Percentiles rank a stretch among this genome's conserved stretches.
Evolutionary conservation across 1,140 invertebrate species (phyloP).

Genomic region (Streblospio benedicti): DNA sequence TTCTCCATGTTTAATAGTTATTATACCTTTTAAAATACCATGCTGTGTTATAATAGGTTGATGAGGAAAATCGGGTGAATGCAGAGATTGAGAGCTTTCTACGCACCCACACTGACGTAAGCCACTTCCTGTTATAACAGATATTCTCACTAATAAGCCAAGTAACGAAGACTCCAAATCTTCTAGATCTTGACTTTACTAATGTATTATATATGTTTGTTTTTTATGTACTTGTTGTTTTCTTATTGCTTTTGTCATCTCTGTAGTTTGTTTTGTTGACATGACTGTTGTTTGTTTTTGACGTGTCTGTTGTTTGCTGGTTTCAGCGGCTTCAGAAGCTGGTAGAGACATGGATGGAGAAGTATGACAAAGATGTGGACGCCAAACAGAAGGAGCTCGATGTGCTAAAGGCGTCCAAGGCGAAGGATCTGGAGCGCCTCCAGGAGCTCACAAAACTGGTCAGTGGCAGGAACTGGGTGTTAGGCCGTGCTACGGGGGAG

Average conservation of each 20-base stretch:
- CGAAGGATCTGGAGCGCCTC: conserved; percentile 42
- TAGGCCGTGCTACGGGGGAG: not conserved
- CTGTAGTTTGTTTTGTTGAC: no score
- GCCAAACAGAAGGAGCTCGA: conserved; percentile 44
- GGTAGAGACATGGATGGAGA: conserved; percentile 44
- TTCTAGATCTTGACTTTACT: no score
- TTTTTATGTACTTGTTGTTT: no score
- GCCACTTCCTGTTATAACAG: not conserved
- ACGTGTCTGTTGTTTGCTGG: no score
- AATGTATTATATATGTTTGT: no score
- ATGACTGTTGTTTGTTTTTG: no score
- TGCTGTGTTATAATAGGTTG: conserved; percentile 19
- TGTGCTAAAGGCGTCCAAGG: conserved; percentile 41
- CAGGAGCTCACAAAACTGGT: conserved; percentile 44
- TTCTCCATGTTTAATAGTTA: no score
- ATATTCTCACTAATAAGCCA: no score
- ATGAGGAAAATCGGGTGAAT: conserved; percentile 42
- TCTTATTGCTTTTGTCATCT: no score
- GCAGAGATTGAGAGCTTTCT: conserved; percentile 42
- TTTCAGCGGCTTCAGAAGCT: conserved; percentile 40
- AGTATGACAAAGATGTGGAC: conserved; percentile 45
- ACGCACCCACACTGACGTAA: conserved; percentile 32
- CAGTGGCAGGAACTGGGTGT: not conserved
- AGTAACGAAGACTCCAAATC: no score
- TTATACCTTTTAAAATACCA: no score